Evolutionary conservation across 2,797 vertebrate genomes (phyloP), one percentile per base, ranked within the genome.

Genomic region (Decapterus maruadsi): DNA sequence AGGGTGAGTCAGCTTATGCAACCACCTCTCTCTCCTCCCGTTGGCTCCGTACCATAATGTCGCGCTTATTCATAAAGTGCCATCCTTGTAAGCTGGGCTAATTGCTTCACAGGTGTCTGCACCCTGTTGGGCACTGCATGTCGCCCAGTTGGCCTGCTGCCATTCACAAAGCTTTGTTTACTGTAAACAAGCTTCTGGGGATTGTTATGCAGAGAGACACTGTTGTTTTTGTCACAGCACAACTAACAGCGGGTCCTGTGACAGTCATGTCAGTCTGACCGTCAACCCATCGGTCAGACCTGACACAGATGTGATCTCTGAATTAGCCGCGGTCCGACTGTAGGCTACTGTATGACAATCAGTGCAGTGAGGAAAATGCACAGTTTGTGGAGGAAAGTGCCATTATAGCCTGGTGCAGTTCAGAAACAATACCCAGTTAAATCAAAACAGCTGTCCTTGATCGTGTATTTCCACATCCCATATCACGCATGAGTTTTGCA

Each of bases 131-230:
- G 64, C 46, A 42, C 79, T 77, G 65, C 48, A 51, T 72, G 69
- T 84, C 59, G 3, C 60, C 67, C 74, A 31, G 78, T 70, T 61
- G 46, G 68, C 75, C 55, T 72, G 66, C 74, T 1, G 51, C 70
- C 29, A 19, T 75, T 80, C 62, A 71, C 72, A 68, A 62, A 74
- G 75, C 68, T 81, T 55, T 82, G 84, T 89, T 92, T 84, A 86
- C 86, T 81, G 80, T 90, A 90, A 93, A 93, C 86, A 79, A 34
- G 67, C 63, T 42, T 45, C 26, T 51, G 14, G 17, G 51, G 67
- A 59, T 54, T 50, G 29, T 65, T 76, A 20, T 65, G 68, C 42
- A 9, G 8, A 65, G 57, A 68, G 58, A 36, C 60, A 54, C 46
- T 29, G 53, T 42, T 59, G 26, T 53, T 36, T 34, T 11, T 34